These are phyloP conservation scores for Cyphomyrmex costatus DNA, from an alignment of 1,140 invertebrate genomes.

Conservation along the genomic window DNA sequence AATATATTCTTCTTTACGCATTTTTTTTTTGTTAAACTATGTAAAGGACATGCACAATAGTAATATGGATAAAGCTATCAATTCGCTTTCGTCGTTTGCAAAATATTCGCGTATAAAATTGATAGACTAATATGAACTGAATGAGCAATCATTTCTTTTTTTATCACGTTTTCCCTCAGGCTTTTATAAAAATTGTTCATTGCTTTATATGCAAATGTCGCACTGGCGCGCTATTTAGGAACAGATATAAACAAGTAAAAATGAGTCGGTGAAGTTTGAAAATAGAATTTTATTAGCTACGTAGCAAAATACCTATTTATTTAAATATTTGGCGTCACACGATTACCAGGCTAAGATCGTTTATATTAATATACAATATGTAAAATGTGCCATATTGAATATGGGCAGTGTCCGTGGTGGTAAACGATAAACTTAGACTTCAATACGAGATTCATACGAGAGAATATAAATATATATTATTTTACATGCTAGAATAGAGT, in stretches of 20 bases:
- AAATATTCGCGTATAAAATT: slow-evolving; percentile 28
- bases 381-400: slow-evolving; percentile 83
- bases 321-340: slow-evolving; percentile 86
- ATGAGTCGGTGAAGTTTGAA: slow-evolving; percentile 74
- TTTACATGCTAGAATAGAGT: slow-evolving; percentile 80
- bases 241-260: slow-evolving; percentile 24
- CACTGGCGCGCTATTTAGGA: neutral
- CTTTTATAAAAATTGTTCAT: neutral
- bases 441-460: slow-evolving; percentile 74
- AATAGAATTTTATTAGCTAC: slow-evolving; percentile 83
- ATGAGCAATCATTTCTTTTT: neutral
- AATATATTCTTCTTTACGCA: neutral
- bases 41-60: neutral
- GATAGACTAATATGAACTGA: neutral
- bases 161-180: neutral
- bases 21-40: slow-evolving; percentile 27
- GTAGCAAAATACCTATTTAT: slow-evolving; percentile 85
- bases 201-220: neutral
- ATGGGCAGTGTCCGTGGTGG: slow-evolving; percentile 83
- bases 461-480: slow-evolving; percentile 81
- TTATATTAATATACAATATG: slow-evolving; percentile 86
- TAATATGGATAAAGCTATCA: slow-evolving; percentile 7
- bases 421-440: slow-evolving; percentile 79
- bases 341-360: slow-evolving; percentile 82
- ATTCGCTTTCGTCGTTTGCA: neutral